phyloP scores from a whole-genome alignment of 1,140 invertebrate genomes.

The Drosophila paulistorum region DNA sequence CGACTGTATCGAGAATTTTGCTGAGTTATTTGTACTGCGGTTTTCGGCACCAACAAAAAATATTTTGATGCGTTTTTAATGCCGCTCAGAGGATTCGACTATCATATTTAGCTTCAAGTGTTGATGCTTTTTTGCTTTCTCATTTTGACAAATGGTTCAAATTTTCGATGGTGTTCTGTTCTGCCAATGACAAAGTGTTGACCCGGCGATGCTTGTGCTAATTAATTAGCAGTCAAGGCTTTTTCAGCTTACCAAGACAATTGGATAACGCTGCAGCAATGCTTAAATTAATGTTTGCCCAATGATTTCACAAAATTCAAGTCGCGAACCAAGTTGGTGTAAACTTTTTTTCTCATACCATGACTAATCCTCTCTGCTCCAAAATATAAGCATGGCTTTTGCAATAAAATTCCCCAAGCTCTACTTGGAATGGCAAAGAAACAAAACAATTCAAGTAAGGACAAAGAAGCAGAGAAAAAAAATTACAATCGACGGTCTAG shows the following conservation, averaged over 20 bases:
- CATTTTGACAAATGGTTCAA: constrained; percentile 61
- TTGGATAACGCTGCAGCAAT: constrained; percentile 49
- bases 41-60: constrained; percentile 32
- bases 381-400: constrained; percentile 18
- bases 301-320: constrained; percentile 38
- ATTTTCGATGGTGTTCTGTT: constrained; percentile 26
- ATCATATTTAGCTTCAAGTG: constrained; percentile 39
- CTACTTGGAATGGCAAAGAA: constrained; percentile 44
- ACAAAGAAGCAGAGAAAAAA: not conserved
- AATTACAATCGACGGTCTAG: not conserved
- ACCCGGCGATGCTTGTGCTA: constrained; percentile 58
- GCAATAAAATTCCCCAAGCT: constrained; percentile 49
- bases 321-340: constrained; percentile 2
- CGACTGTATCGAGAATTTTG: constrained; percentile 31
- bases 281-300: constrained; percentile 68
- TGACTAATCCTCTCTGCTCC: constrained; percentile 10
- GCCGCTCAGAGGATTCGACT: constrained; percentile 61
- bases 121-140: constrained; percentile 15
- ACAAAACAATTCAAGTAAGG: not conserved
- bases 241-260: constrained; percentile 43
- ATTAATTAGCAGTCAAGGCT: constrained; percentile 71
- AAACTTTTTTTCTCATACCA: constrained; percentile 33
- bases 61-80: constrained; percentile 77
- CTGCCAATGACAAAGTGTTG: constrained; percentile 54
- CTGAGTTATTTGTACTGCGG: constrained; percentile 48